These are phyloP conservation scores for Tetramorium bicarinatum DNA, from an alignment of 2,888 invertebrate species.

Conservation along the genomic window DNA sequence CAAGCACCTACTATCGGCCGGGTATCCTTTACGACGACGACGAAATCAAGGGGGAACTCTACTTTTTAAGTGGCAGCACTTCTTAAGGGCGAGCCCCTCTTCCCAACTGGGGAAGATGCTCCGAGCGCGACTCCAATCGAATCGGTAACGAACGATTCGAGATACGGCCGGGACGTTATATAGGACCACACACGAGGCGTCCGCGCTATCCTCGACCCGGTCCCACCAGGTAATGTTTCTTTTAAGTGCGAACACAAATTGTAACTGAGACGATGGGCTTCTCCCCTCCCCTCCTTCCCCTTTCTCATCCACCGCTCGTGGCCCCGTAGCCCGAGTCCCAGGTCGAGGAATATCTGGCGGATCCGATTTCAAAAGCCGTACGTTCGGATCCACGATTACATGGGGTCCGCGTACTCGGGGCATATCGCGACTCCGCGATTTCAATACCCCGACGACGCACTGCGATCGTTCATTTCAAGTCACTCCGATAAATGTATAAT, in stretches of 20 bases:
- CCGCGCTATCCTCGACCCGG: conserved; percentile 78
- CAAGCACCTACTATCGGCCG: conserved; percentile 42
- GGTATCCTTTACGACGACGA: conserved; percentile 40
- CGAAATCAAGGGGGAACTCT: conserved; percentile 47
- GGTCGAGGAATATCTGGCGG: conserved; percentile 81
- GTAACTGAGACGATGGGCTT: conserved; percentile 85
- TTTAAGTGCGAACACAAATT: conserved; percentile 86
- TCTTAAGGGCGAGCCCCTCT: conserved; percentile 40
- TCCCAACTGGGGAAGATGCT: conserved; percentile 53
- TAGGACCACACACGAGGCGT: conserved; percentile 83
- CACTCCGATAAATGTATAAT: not conserved
- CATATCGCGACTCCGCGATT: conserved; percentile 66
- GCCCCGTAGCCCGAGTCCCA: conserved; percentile 67
- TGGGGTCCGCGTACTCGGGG: conserved; percentile 57
- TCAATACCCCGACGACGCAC: conserved; percentile 12
- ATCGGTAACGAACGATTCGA: conserved; percentile 85
- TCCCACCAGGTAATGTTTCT: conserved; percentile 85
- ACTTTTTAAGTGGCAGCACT: conserved; percentile 72
- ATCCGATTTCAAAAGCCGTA: conserved; percentile 85
- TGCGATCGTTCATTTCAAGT: conserved; percentile 58
- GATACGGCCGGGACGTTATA: conserved; percentile 81
- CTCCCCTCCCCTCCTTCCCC: conserved; percentile 66
- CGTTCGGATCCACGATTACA: conserved; percentile 78
- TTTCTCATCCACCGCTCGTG: conserved; percentile 56
- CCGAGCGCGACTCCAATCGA: conserved; percentile 79